Evolutionary conservation across 1,140 invertebrate genomes (phyloP).

Genomic region (Ceratitis capitata): DNA sequence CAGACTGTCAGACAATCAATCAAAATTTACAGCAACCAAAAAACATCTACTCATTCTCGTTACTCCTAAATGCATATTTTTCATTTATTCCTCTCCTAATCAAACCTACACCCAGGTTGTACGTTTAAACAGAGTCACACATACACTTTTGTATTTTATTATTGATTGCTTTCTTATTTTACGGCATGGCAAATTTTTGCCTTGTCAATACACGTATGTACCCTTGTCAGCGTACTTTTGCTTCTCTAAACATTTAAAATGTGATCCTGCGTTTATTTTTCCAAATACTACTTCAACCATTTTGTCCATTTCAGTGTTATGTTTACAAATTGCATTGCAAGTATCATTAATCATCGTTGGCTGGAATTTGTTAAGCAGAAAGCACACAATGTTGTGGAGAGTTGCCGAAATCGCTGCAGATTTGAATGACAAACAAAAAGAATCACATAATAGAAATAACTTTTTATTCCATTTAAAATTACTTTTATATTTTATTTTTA

Average conservation of each 20-base stretch:
- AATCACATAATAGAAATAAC: too few species aligned
- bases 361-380: not conserved
- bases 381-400: not conserved
- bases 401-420: not conserved
- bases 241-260: not conserved
- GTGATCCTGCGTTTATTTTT: not conserved
- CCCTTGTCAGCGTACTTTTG: not conserved
- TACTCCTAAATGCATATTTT: not conserved
- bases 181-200: not conserved
- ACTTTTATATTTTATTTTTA: too few species aligned
- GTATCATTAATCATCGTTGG: conserved; percentile 17
- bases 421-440: too few species aligned
- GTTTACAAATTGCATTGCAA: conserved; percentile 5
- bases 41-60: not conserved
- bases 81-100: not conserved
- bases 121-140: not conserved
- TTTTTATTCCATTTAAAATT: too few species aligned
- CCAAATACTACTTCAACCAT: not conserved
- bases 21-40: not conserved
- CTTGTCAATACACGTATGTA: not conserved
- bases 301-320: conserved; percentile 2
- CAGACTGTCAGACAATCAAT: not conserved
- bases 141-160: not conserved
- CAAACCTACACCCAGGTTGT: not conserved
- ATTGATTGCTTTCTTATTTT: not conserved